Conservation (phyloP, 2,797 vertebrate genomes). For the Prunella strophiata region DNA sequence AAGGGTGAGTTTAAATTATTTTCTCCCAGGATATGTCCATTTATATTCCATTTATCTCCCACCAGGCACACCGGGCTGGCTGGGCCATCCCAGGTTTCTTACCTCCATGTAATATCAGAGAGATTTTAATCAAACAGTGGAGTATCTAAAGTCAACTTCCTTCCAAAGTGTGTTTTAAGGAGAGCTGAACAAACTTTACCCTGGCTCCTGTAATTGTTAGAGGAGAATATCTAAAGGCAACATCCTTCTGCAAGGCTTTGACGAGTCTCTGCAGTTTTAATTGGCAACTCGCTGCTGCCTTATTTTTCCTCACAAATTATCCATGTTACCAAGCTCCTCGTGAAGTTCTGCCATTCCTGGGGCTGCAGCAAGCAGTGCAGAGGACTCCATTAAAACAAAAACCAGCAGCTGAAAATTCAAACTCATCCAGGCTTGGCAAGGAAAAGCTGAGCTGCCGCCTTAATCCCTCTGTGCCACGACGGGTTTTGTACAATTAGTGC, state of each 20-base stretch:
- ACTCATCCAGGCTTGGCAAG: not conserved
- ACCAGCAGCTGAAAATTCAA: not conserved
- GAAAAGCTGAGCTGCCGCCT: not conserved
- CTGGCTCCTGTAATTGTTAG: not conserved
- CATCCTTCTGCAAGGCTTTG: not conserved
- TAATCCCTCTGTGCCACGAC: rapidly evolving
- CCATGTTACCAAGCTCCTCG: rapidly evolving
- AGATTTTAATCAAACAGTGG: not conserved
- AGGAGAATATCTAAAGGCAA: not conserved
- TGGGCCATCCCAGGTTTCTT: not conserved
- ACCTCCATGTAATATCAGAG: not conserved
- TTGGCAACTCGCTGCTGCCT: not conserved
- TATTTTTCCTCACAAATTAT: not conserved
- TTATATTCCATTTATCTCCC: not conserved
- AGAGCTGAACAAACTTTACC: not conserved
- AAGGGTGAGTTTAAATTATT: not conserved
- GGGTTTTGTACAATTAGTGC: not conserved
- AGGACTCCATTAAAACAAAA: not conserved
- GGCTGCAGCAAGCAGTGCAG: not conserved
- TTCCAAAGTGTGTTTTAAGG: not conserved
- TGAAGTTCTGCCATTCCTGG: not conserved
- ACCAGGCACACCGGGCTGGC: not conserved
- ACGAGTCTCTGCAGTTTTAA: not conserved
- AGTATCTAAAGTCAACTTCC: not conserved
- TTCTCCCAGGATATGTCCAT: not conserved